A percentile compares a stretch with the other conserved stretches of the same genome.
phyloP scores from a whole-genome alignment of 2,888 invertebrate species.

The Embidobia sp. region DNA sequence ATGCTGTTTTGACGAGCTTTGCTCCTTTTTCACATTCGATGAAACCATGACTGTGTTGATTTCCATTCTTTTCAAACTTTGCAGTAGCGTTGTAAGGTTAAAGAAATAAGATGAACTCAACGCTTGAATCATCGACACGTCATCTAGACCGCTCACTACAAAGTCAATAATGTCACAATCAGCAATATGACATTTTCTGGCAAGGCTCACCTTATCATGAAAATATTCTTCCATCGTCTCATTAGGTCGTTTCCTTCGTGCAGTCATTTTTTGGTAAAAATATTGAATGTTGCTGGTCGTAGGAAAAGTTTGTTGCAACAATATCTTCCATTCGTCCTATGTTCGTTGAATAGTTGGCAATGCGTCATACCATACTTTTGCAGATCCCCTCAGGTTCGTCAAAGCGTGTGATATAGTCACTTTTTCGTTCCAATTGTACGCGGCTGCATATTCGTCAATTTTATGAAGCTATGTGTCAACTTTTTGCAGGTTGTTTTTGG shows the following conservation, averaged over 20 bases:
- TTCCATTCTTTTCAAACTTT: slow-evolving; percentile 13
- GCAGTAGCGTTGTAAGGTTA: neutral
- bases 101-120: neutral
- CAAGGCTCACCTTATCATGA: slow-evolving; percentile 24
- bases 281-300: neutral
- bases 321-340: slow-evolving; percentile 9
- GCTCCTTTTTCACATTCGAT: neutral
- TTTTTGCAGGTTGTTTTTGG: slow-evolving; percentile 10
- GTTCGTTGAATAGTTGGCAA: slow-evolving; percentile 4
- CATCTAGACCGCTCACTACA: slow-evolving; percentile 19
- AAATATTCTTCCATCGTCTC: slow-evolving; percentile 37
- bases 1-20: neutral
- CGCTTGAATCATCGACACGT: slow-evolving; percentile 25
- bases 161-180: slow-evolving; percentile 19
- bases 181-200: neutral
- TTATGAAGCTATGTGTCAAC: slow-evolving; percentile 11
- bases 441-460: slow-evolving; percentile 20
- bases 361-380: slow-evolving; percentile 24
- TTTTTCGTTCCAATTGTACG: slow-evolving; percentile 23
- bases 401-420: slow-evolving; percentile 11
- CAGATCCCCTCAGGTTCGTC: slow-evolving; percentile 20
- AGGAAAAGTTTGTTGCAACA: slow-evolving; percentile 8
- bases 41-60: neutral
- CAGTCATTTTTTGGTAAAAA: slow-evolving; percentile 24
- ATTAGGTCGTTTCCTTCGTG: slow-evolving; percentile 4